phyloP scores from a whole-genome alignment of 2,113 vertebrate species.

The Parus major region DNA sequence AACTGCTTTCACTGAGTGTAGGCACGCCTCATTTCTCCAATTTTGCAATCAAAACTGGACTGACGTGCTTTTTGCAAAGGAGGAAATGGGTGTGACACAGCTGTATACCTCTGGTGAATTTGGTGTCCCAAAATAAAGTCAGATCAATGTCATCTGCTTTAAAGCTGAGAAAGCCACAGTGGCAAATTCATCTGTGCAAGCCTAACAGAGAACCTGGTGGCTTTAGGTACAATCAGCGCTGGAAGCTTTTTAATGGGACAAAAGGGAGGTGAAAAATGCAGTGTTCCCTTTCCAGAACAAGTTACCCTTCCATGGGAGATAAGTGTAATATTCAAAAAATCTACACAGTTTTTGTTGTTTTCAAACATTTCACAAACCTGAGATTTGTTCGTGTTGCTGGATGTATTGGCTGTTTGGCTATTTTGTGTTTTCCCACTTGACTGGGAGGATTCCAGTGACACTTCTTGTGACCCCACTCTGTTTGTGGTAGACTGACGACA shows the following conservation, averaged over 20 bases:
- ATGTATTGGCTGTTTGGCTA: constrained; percentile 70
- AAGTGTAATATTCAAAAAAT: neutral
- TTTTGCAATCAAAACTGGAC: neutral
- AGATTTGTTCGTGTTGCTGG: constrained; percentile 84
- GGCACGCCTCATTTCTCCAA: neutral
- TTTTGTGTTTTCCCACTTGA: constrained; percentile 74
- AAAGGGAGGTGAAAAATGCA: neutral
- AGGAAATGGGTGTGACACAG: neutral
- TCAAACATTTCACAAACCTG: constrained; percentile 78
- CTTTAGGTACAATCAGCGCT: neutral
- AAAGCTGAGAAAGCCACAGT: neutral
- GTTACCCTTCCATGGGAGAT: neutral
- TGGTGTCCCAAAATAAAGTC: neutral
- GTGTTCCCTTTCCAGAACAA: neutral
- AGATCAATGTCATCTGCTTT: neutral
- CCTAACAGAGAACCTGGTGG: neutral
- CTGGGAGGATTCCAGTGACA: constrained; percentile 73
- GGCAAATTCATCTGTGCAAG: neutral
- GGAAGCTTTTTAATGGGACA: neutral
- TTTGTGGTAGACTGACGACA: constrained; percentile 78
- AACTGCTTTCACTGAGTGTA: neutral
- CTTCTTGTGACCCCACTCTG: constrained; percentile 80
- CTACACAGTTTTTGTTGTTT: neutral
- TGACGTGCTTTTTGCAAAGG: neutral
- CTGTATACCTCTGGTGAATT: neutral